These are phyloP conservation scores for Spisula subtruncata DNA, from an alignment of 2,888 invertebrate species.

Conservation along the genomic window DNA sequence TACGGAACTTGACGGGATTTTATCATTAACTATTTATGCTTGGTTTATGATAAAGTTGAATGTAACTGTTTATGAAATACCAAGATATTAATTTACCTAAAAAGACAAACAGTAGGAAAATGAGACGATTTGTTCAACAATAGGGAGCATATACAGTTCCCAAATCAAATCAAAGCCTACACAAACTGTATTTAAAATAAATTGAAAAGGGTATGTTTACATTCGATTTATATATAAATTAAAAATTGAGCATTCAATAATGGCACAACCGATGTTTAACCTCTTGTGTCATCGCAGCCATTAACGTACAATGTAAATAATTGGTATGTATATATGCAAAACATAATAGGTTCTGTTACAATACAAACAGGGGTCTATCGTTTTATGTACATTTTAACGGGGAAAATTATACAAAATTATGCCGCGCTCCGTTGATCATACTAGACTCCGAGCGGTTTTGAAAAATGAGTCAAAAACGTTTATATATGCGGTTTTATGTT, in stretches of 20 bases:
- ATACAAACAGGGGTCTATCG: not conserved
- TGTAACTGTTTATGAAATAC: conserved; percentile 11
- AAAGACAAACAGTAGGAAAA: not conserved
- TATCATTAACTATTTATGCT: not conserved
- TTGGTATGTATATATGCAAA: conserved; percentile 4
- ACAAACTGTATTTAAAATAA: not conserved
- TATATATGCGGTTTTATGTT: no score
- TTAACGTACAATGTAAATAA: not conserved
- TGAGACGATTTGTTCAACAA: not conserved
- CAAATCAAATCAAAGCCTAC: not conserved
- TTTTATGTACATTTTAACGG: not conserved
- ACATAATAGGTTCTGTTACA: not conserved
- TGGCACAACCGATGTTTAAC: not conserved
- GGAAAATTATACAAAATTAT: not conserved
- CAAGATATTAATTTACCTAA: not conserved
- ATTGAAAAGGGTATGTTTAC: conserved; percentile 11
- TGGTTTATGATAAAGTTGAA: not conserved
- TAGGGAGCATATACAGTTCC: conserved; percentile 6
- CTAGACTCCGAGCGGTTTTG: not conserved
- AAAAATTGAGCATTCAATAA: not conserved
- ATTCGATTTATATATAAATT: conserved; percentile 12
- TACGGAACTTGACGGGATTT: not conserved
- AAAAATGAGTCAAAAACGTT: no score
- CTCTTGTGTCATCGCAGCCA: not conserved
- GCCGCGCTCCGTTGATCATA: not conserved